phyloP scores from a whole-genome alignment of 2,888 invertebrate species.

The Hemicrepidius hirtus region DNA sequence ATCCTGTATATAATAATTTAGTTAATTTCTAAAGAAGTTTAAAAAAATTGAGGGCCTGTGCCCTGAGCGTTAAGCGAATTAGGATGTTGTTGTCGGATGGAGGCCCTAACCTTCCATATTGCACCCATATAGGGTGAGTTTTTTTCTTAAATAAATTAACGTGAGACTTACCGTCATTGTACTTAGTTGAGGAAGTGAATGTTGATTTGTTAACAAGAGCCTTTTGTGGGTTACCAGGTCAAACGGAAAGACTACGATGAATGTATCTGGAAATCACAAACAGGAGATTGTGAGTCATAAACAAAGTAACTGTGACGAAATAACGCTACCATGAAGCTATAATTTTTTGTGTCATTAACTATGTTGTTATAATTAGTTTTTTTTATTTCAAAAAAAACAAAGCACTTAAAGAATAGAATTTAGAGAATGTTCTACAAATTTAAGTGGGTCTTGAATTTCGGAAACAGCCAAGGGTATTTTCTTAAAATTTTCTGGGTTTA shows the following conservation, averaged over 20 bases:
- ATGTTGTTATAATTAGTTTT: not conserved
- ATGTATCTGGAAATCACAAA: not conserved
- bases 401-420: not conserved
- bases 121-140: too few relatives aligned
- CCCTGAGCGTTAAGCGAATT: too few relatives aligned
- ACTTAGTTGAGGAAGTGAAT: conserved; percentile 1
- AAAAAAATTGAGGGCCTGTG: too few relatives aligned
- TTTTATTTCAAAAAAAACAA: not conserved
- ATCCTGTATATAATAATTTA: too few relatives aligned
- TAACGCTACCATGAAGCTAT: not conserved
- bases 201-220: not conserved
- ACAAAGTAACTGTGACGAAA: conserved; percentile 19
- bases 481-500: too few relatives aligned
- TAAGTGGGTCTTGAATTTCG: too few relatives aligned
- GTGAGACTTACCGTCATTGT: conserved; percentile 3
- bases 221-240: conserved; percentile 18
- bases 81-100: too few relatives aligned
- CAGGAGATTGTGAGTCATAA: conserved; percentile 10
- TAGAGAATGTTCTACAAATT: not conserved
- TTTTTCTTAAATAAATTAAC: not conserved
- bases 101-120: too few relatives aligned
- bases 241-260: conserved; percentile 18
- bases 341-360: not conserved
- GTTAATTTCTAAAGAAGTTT: too few relatives aligned
- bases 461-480: too few relatives aligned